Conservation (phyloP, 1,140 invertebrate species). For the Meloidogyne floridensis region DNA sequence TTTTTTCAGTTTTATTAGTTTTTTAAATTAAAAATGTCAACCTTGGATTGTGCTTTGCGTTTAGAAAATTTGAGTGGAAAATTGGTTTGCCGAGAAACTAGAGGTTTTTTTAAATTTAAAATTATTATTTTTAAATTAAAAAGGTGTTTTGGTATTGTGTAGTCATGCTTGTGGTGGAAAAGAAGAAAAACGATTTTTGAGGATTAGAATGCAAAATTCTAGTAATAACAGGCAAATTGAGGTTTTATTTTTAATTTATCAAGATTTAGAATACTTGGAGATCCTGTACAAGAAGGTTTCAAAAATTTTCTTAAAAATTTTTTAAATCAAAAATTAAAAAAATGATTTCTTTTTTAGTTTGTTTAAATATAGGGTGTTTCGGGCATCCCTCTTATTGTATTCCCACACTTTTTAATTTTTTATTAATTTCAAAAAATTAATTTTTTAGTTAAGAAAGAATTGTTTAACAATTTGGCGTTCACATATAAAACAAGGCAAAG, state of each 20-base stretch:
- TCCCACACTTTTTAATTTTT: not conserved
- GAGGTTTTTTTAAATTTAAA: not conserved
- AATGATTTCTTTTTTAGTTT: no score
- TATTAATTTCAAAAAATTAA: not conserved
- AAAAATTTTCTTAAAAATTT: no score
- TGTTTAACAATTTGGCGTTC: not conserved
- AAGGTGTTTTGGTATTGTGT: not conserved
- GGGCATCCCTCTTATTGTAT: no score
- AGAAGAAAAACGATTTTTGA: not conserved
- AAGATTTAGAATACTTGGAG: no score
- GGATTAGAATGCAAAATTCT: not conserved
- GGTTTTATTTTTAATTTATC: not conserved
- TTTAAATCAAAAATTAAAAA: no score
- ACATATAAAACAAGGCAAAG: not conserved
- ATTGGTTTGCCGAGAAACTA: slow-evolving; percentile 41
- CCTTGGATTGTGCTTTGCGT: not conserved
- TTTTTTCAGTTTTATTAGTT: no score
- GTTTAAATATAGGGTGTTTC: no score
- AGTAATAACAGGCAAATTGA: not conserved
- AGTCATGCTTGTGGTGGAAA: not conserved
- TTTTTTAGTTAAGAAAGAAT: not conserved
- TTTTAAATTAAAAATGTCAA: not conserved
- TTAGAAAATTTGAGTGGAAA: not conserved
- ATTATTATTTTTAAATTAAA: not conserved
- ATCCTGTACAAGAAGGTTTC: no score